These are phyloP conservation scores for Gorsachius magnificus DNA, from an alignment of 2,797 vertebrate species.

Conservation along the genomic window DNA sequence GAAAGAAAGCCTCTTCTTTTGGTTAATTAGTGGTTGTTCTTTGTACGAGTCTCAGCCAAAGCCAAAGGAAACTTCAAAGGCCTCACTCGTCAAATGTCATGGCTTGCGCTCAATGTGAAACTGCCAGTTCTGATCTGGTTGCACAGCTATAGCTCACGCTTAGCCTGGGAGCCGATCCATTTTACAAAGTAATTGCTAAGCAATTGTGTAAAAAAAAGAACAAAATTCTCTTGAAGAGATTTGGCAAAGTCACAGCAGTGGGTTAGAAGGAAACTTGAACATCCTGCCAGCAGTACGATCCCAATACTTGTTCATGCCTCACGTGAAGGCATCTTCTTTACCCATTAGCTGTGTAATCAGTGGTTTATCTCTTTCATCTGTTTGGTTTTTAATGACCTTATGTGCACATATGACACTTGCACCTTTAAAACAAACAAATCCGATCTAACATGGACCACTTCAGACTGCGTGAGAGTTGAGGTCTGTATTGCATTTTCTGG, in stretches of 20 bases:
- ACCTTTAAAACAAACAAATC: not conserved
- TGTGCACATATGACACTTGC: not conserved
- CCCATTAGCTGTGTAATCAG: not conserved
- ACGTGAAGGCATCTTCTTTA: not conserved
- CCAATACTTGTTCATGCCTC: not conserved
- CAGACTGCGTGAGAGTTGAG: not conserved
- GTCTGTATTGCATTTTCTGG: not conserved
- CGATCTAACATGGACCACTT: not conserved
- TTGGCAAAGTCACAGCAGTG: slow-evolving; percentile 20
- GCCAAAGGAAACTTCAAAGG: slow-evolving; percentile 31
- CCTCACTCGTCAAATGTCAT: not conserved
- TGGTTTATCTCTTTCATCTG: not conserved
- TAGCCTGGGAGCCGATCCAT: not conserved
- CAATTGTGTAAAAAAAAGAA: not conserved
- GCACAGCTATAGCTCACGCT: not conserved
- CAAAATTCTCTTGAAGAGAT: not conserved
- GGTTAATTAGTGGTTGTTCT: slow-evolving; percentile 35
- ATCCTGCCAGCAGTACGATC: not conserved
- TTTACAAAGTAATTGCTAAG: not conserved
- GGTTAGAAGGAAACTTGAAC: not conserved
- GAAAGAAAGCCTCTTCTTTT: not conserved
- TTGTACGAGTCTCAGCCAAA: not conserved
- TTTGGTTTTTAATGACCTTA: not conserved
- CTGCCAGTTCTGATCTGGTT: not conserved
- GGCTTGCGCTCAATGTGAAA: not conserved